Percentiles rank a stretch among this genome's conserved stretches.
These are phyloP conservation scores for Hemibates koningsi DNA, from an alignment of 2,113 vertebrate species.

Conservation along the genomic window DNA sequence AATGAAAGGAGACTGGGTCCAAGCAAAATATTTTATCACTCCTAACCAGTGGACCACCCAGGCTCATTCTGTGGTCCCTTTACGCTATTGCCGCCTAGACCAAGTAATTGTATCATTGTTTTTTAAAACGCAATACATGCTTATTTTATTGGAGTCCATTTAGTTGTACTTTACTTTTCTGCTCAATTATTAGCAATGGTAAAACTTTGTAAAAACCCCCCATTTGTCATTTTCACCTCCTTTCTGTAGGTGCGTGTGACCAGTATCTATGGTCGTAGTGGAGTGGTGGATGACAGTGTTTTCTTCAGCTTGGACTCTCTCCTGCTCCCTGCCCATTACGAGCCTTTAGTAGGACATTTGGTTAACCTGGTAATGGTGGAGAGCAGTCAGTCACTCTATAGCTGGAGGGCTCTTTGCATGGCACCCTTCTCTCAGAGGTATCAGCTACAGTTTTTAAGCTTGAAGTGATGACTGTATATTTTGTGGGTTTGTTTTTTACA, in stretches of 20 bases:
- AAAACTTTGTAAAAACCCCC: not conserved
- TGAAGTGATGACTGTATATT: not conserved
- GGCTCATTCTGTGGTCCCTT: constrained; percentile 79
- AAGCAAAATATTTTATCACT: constrained; percentile 83
- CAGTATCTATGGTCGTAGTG: constrained; percentile 73
- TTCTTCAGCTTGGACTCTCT: constrained; percentile 88
- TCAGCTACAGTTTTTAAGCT: not conserved
- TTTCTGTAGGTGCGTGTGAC: constrained; percentile 76
- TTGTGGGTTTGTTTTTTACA: not conserved
- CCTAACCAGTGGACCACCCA: constrained; percentile 75
- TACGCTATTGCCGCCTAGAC: constrained; percentile 83
- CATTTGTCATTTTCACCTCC: not conserved
- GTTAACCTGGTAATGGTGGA: constrained; percentile 87
- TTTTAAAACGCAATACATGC: not conserved
- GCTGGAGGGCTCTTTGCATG: constrained; percentile 90
- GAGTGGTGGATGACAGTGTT: constrained; percentile 81
- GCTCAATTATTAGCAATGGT: not conserved
- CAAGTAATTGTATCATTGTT: constrained; percentile 61
- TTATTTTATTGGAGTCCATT: not conserved
- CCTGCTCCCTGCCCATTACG: constrained; percentile 75
- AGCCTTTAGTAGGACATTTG: constrained; percentile 70
- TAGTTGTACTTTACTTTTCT: not conserved
- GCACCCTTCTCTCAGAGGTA: constrained; percentile 73
- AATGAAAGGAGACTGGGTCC: constrained; percentile 89
- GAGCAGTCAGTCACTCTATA: constrained; percentile 85